Percentiles rank a stretch among this genome's conserved stretches.
phyloP scores from a whole-genome alignment of 2,113 vertebrate species.

The Xyliphius kryptos region DNA sequence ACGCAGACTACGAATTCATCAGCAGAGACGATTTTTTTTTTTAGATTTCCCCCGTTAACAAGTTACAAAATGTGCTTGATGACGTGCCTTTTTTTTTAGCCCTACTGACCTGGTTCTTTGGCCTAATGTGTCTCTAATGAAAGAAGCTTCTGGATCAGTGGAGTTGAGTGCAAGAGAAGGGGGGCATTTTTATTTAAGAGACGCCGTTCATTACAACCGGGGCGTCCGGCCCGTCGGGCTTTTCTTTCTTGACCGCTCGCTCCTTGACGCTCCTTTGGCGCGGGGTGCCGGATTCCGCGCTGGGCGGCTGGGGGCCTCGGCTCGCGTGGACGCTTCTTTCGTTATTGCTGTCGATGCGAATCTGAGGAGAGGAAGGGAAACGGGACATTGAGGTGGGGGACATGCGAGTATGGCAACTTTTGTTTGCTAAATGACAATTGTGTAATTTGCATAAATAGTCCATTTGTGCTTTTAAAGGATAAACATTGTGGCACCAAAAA shows the following conservation, averaged over 20 bases:
- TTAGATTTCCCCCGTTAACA: constrained; percentile 20
- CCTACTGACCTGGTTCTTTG: constrained; percentile 82
- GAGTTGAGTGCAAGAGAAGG: constrained; percentile 67
- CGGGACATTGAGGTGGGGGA: no score
- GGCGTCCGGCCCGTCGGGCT: constrained; percentile 52
- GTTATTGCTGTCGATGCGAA: no score
- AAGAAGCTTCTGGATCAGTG: constrained; percentile 72
- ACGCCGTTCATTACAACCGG: constrained; percentile 91
- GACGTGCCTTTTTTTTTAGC: constrained; percentile 62
- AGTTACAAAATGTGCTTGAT: constrained; percentile 59
- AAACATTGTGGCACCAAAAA: no score
- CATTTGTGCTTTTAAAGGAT: no score
- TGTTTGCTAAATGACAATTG: no score
- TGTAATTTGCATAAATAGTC: no score
- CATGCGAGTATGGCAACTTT: no score
- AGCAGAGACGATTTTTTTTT: constrained; percentile 30
- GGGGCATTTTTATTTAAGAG: constrained; percentile 75
- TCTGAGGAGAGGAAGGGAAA: no score
- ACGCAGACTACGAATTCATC: constrained; percentile 33
- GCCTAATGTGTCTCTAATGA: constrained; percentile 87
- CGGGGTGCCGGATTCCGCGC: constrained; percentile 63
- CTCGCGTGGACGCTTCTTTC: constrained; percentile 87
- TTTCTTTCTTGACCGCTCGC: constrained; percentile 81
- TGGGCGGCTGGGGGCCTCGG: constrained; percentile 70
- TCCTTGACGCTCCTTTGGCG: constrained; percentile 86